A percentile compares a stretch with the other conserved stretches of the same genome.
phyloP scores from a whole-genome alignment of 2,797 vertebrate species.

The Netta rufina region DNA sequence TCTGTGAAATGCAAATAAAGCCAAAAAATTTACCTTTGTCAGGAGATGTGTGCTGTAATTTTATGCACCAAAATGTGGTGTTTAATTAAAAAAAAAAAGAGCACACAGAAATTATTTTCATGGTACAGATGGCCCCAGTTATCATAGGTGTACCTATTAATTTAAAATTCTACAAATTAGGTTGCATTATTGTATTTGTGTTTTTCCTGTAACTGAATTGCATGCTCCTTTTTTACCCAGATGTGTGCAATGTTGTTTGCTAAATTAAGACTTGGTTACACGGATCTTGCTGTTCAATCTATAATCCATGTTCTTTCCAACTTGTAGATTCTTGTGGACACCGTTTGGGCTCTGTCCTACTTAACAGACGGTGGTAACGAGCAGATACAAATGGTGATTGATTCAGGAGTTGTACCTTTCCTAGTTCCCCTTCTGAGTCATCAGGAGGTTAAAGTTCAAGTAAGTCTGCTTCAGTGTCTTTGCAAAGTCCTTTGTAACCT shows the following conservation, averaged over 20 bases:
- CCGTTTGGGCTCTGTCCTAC: constrained; percentile 98
- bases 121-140: background rate
- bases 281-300: background rate
- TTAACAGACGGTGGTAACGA: constrained; percentile 98
- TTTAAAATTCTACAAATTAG: background rate
- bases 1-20: background rate
- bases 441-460: constrained; percentile 99
- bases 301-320: constrained; percentile 5
- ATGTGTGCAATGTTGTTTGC: background rate
- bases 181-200: background rate
- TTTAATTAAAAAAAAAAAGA: background rate
- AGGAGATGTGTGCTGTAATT: background rate
- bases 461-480: constrained; percentile 71
- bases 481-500: background rate
- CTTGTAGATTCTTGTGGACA: constrained; percentile 96
- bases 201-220: background rate
- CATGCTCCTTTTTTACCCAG: background rate
- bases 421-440: constrained; percentile 98
- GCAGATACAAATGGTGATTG: constrained; percentile 99
- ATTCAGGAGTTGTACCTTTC: constrained; percentile 97
- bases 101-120: background rate
- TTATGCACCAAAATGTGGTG: background rate
- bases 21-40: background rate
- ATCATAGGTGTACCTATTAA: background rate
- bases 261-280: background rate